Base-by-base conservation (phyloP, 2,113 vertebrate species). In the Pseudopodoces humilis region DNA sequence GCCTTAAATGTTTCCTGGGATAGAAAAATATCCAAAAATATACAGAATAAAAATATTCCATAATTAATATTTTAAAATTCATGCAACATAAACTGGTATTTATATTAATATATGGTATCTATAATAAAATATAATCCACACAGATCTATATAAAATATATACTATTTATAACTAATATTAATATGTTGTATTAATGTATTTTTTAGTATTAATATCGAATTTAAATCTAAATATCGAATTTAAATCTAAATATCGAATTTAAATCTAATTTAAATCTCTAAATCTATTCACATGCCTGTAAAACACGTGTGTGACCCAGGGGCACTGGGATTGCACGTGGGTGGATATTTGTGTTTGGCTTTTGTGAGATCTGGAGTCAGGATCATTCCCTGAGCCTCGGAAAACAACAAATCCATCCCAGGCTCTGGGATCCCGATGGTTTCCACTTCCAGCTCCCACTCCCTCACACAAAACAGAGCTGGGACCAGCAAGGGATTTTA, bases 251-350 rank as follows among this genome's bases (percentile, higher is more conserved):
- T 37, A 33, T 28, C 11, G 9, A 18, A 67, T 43, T 76, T 37
- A 2, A 15, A 15, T 30, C 13, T 9, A 37, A 67, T 43, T 76
- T 37, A 2, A 39, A 39, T 39, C 49, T 35, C 6, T 10, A 9
- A 19, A 25, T 25, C 3, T 1, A 3, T n/a, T 21, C 47, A 10
- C 20, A 3, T 15, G 63, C 12, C 16, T 46, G 53, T 39, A 24
- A 35, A 69, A 25, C 65, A 23, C 22, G 7, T 13, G 78, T 24
- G 76, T 13, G 85, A 10, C 58, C 5, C 15, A 2, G 63, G 63
- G 35, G 21, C 63, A 0, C 1, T 1, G 4, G 1, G 27, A 1
- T 2, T 4, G 2, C 78, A 3, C 7, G 1, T 0, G 23, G 67
- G 67, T 31, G 69, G 35, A 23, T 22, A 4, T 20, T 46, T 67